phyloP scores from a whole-genome alignment of 2,888 invertebrate species.

The Ectemnius continuus region DNA sequence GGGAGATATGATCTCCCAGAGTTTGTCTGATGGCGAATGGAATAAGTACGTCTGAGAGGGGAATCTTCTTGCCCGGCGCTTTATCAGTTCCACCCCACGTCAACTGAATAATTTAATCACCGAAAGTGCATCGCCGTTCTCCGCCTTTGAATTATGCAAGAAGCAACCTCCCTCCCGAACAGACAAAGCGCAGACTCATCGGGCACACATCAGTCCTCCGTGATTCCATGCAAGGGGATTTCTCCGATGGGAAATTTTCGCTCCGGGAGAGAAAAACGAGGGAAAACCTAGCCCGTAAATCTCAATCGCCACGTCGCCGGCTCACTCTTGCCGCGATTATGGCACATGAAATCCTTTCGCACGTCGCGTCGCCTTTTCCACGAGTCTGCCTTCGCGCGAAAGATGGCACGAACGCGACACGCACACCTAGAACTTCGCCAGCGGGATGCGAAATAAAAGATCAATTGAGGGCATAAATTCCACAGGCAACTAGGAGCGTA shows the following conservation, averaged over 20 bases:
- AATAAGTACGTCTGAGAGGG: too few relatives aligned
- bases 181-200: too few relatives aligned
- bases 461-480: constrained; percentile 26
- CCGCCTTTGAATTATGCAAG: too few relatives aligned
- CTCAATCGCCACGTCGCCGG: constrained; percentile 37
- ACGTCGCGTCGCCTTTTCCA: not conserved
- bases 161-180: too few relatives aligned
- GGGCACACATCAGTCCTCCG: too few relatives aligned
- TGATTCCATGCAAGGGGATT: too few relatives aligned
- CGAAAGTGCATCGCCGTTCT: not conserved
- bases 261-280: not conserved
- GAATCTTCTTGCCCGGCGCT: too few relatives aligned
- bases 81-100: too few relatives aligned
- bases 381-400: not conserved
- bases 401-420: not conserved
- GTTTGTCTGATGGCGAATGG: too few relatives aligned
- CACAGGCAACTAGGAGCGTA: not conserved
- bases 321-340: constrained; percentile 8
- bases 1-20: too few relatives aligned
- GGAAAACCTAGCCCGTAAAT: constrained; percentile 30
- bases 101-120: not conserved
- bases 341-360: not conserved
- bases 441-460: constrained; percentile 25
- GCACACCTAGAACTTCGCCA: not conserved
- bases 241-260: not conserved